phyloP scores from a whole-genome alignment of 1,140 invertebrate species.

The Cryptotermes secundus region DNA sequence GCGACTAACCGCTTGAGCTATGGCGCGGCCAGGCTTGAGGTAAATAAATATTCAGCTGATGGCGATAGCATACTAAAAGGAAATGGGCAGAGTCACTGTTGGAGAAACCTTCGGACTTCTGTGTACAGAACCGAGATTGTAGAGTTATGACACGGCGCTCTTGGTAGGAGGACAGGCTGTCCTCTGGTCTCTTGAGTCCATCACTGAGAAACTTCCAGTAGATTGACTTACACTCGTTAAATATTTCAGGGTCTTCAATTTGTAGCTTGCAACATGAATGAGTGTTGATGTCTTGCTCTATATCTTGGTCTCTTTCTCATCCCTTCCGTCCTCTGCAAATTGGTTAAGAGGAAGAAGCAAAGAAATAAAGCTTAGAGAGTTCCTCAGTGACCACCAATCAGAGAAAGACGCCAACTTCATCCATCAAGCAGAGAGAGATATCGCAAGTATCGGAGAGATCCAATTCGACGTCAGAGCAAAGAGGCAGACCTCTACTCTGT shows the following conservation, averaged over 20 bases:
- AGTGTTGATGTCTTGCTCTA: slow-evolving; percentile 20
- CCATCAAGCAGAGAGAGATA: no score
- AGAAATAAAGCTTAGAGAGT: neutral
- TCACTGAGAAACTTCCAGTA: neutral
- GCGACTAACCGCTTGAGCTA: no score
- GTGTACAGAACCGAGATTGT: neutral
- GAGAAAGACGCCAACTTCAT: no score
- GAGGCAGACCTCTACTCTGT: no score
- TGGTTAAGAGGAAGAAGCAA: neutral
- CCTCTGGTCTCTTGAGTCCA: neutral
- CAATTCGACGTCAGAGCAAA: no score
- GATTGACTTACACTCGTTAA: slow-evolving; percentile 14
- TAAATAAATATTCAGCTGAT: no score
- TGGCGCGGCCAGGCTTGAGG: no score
- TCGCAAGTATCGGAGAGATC: no score
- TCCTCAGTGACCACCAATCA: neutral
- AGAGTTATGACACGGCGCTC: neutral
- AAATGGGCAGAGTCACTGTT: no score
- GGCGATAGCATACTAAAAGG: no score
- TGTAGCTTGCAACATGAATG: slow-evolving; percentile 22
- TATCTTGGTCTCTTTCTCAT: neutral
- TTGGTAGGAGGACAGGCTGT: neutral
- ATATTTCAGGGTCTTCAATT: slow-evolving; percentile 3
- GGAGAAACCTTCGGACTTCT: neutral
- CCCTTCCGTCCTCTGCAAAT: neutral